Conservation (phyloP, 2,888 invertebrate genomes). For the Globia sparganii region DNA sequence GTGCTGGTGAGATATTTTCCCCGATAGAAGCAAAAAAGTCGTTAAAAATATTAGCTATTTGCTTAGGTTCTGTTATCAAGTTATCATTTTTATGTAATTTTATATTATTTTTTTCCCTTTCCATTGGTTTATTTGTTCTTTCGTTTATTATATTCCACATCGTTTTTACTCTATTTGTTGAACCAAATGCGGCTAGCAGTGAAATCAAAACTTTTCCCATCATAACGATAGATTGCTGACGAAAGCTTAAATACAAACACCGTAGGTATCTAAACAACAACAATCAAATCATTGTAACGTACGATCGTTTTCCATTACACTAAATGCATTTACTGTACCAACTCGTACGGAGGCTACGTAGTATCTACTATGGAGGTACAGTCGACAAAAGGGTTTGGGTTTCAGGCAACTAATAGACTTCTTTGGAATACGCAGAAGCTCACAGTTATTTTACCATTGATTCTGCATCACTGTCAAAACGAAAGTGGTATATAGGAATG, state of each 20-base stretch:
- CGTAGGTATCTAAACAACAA: conserved; percentile 5
- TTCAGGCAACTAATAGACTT: background rate
- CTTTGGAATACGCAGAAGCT: background rate
- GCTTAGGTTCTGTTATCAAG: no score
- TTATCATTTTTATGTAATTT: no score
- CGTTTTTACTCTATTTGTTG: no score
- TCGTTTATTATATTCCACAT: no score
- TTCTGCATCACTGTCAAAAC: background rate
- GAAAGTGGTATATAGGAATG: background rate
- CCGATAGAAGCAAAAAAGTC: no score
- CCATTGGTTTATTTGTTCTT: no score
- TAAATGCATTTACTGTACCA: conserved; percentile 25
- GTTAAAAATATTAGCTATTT: no score
- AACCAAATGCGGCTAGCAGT: background rate
- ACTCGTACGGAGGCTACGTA: background rate
- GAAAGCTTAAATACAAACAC: conserved; percentile 3
- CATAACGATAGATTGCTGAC: background rate
- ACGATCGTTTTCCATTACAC: conserved; percentile 31
- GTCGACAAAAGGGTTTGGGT: background rate
- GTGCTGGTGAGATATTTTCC: no score
- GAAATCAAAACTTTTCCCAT: background rate
- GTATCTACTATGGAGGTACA: conserved; percentile 1
- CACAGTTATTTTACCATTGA: background rate
- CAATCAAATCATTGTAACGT: conserved; percentile 20
- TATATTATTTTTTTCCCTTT: no score